Evolutionary conservation across 2,888 invertebrate genomes (phyloP).

Genomic region (Hydropsyche betteni): DNA sequence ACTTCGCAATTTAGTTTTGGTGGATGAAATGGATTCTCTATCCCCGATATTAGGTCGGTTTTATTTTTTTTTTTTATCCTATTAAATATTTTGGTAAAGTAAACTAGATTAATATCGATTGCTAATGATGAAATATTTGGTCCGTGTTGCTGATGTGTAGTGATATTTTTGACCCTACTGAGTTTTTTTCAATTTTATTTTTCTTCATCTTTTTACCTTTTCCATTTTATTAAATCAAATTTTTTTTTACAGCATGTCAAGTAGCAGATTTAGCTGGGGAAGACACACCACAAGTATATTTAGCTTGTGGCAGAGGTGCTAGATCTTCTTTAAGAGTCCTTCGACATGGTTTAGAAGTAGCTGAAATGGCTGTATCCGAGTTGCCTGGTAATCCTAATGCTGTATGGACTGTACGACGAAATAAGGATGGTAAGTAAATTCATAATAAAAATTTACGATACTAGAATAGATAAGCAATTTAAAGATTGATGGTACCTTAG

Average conservation of each 20-base stretch:
- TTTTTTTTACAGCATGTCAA: constrained; percentile 72
- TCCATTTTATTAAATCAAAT: not conserved
- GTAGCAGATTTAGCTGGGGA: constrained; percentile 96
- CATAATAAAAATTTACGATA: constrained; percentile 4
- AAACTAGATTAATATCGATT: no score
- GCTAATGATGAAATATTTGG: constrained; percentile 65
- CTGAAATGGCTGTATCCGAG: constrained; percentile 99
- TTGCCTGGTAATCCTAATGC: constrained; percentile 99
- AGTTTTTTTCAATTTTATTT: constrained; percentile 30
- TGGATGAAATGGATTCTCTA: constrained; percentile 96
- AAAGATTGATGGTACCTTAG: no score
- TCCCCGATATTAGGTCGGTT: constrained; percentile 85
- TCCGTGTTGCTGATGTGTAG: constrained; percentile 66
- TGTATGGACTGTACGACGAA: constrained; percentile 98
- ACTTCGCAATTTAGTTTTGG: constrained; percentile 92
- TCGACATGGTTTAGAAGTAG: constrained; percentile 96
- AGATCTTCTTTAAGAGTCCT: constrained; percentile 92
- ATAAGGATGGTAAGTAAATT: constrained; percentile 88
- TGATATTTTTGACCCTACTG: constrained; percentile 56
- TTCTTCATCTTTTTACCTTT: not conserved
- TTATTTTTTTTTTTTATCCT: not conserved
- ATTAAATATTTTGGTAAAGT: not conserved
- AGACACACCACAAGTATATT: constrained; percentile 98
- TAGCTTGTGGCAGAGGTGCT: constrained; percentile 95
- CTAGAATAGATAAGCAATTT: not conserved